Conservation (phyloP, 2,888 invertebrate genomes). For the Diaphora mendica region DNA sequence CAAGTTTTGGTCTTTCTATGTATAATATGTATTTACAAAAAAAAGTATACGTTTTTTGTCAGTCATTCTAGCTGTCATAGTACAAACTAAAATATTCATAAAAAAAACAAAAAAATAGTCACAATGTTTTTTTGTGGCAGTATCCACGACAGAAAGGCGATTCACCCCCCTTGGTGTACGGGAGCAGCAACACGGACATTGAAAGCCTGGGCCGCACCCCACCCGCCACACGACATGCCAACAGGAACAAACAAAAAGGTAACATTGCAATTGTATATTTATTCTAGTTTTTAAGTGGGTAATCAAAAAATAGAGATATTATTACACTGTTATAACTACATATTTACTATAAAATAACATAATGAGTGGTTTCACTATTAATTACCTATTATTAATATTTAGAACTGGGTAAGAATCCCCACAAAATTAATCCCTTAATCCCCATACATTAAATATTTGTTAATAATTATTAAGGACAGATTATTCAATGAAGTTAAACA, state of each 20-base stretch:
- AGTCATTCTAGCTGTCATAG: too few relatives aligned
- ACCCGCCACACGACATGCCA: conserved; percentile 68
- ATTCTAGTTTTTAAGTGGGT: neutral
- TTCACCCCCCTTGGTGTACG: conserved; percentile 60
- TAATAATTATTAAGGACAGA: neutral
- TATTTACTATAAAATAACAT: neutral
- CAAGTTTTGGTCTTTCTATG: too few relatives aligned
- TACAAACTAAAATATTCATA: too few relatives aligned
- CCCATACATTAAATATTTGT: neutral
- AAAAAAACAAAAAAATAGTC: too few relatives aligned
- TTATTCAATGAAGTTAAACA: neutral
- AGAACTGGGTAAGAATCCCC: neutral
- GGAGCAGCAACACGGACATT: conserved; percentile 79
- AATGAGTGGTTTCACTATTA: neutral
- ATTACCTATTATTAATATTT: too few relatives aligned
- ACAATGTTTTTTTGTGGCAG: conserved; percentile 7
- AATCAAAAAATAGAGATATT: neutral
- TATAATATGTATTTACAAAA: too few relatives aligned
- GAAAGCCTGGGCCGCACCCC: conserved; percentile 81
- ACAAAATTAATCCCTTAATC: neutral
- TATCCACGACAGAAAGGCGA: conserved; percentile 55
- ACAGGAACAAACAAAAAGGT: conserved; percentile 77
- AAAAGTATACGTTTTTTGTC: too few relatives aligned
- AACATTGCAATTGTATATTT: conserved; percentile 6
- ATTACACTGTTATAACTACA: neutral